phyloP scores from a whole-genome alignment of 2,113 vertebrate species.

The Suricata suricatta region DNA sequence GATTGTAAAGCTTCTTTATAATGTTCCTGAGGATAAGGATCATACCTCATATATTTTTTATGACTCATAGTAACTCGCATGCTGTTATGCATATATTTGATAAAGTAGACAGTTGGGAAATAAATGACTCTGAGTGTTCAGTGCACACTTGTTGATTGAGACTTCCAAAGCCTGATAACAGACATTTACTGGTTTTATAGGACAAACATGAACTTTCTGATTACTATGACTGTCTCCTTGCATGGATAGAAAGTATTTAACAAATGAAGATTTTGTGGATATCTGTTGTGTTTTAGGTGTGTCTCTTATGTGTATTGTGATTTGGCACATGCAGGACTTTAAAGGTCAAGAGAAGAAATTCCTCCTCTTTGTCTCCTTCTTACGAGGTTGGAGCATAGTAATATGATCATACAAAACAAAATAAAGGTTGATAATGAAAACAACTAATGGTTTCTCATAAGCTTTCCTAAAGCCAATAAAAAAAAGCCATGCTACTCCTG shows the following conservation, averaged over 20 bases:
- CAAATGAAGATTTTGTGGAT: constrained; percentile 28
- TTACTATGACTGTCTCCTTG: constrained; percentile 35
- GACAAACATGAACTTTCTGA: not conserved
- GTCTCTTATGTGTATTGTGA: constrained; percentile 39
- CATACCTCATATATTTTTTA: not conserved
- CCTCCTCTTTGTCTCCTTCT: not conserved
- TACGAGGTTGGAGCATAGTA: not conserved
- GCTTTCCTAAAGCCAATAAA: not conserved
- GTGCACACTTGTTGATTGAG: not conserved
- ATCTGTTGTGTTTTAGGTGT: constrained; percentile 52
- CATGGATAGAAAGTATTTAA: constrained; percentile 15
- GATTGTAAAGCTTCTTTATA: constrained; percentile 13
- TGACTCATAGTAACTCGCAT: not conserved
- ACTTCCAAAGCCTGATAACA: not conserved
- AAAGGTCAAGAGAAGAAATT: constrained; percentile 60
- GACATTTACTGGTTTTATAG: not conserved
- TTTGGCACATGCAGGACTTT: constrained; percentile 50
- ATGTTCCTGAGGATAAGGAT: not conserved
- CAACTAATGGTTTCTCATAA: constrained; percentile 25
- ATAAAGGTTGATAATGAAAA: constrained; percentile 50
- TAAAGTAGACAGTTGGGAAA: not conserved
- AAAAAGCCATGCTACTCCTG: not conserved
- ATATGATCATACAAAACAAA: constrained; percentile 59
- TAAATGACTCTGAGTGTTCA: not conserved
- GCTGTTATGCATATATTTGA: not conserved